Evolutionary conservation across 2,888 invertebrate species (phyloP).

Genomic region (Masnerella sp.): DNA sequence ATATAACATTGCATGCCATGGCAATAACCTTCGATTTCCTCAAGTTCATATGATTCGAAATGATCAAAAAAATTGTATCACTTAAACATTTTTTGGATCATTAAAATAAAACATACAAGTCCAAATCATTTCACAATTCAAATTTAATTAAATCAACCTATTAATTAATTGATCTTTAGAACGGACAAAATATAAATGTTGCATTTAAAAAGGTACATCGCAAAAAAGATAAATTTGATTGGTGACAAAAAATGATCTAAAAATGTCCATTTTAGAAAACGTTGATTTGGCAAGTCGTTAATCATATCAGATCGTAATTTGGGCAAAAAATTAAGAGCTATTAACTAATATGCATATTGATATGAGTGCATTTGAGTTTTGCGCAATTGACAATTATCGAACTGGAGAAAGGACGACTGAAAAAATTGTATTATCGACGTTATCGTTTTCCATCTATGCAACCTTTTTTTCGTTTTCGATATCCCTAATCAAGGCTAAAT

Average conservation of each 20-base stretch:
- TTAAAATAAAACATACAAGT: no score
- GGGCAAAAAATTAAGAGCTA: slow-evolving; percentile 16
- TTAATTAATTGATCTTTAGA: no score
- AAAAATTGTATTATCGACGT: slow-evolving; percentile 7
- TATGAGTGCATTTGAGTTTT: slow-evolving; percentile 8
- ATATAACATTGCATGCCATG: slow-evolving; percentile 11
- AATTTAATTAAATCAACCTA: no score
- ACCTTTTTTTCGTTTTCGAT: not conserved
- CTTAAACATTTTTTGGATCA: no score
- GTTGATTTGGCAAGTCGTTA: slow-evolving; percentile 12
- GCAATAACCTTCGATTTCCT: slow-evolving; percentile 30
- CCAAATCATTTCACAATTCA: no score
- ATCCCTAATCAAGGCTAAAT: slow-evolving; percentile 10
- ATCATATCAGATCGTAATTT: slow-evolving; percentile 18
- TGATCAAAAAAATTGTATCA: no score
- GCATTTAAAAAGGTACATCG: no score
- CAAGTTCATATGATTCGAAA: slow-evolving; percentile 25
- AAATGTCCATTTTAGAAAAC: not conserved
- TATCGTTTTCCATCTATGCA: slow-evolving; percentile 15
- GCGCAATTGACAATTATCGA: not conserved
- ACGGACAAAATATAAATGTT: no score
- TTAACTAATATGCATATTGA: slow-evolving; percentile 26
- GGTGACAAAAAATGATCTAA: slow-evolving; percentile 15
- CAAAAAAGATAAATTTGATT: no score
- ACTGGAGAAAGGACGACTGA: slow-evolving; percentile 2